A percentile compares a stretch with the other conserved stretches of the same genome.
Conservation (phyloP, 2,113 vertebrate species). For the Mugil cephalus region DNA sequence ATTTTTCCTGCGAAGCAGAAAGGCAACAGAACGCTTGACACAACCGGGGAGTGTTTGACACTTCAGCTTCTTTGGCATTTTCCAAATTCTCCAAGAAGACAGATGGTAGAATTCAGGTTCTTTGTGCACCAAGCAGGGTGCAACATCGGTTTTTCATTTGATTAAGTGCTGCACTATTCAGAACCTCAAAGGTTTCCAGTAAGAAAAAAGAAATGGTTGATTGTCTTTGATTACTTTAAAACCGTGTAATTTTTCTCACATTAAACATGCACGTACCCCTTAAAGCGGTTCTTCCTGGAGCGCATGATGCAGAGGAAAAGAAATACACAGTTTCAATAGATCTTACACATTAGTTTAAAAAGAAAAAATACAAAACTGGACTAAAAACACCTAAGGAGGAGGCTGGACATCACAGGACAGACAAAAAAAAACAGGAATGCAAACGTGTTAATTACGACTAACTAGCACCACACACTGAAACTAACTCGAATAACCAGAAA, state of each 20-base stretch:
- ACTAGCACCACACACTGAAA: neutral
- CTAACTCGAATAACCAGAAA: neutral
- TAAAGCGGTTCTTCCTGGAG: slow-evolving; percentile 81
- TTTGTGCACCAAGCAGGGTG: no score
- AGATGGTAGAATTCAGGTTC: neutral
- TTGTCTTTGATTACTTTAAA: no score
- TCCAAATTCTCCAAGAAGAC: neutral
- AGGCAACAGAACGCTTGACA: slow-evolving; percentile 22
- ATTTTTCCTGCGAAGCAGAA: slow-evolving; percentile 83
- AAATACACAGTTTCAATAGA: neutral
- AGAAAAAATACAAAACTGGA: neutral
- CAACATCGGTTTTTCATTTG: no score
- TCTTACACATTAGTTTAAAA: neutral
- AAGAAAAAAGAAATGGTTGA: no score
- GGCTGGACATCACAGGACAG: neutral
- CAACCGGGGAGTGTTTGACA: slow-evolving; percentile 9
- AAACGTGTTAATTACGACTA: neutral
- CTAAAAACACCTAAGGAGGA: neutral
- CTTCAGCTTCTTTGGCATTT: slow-evolving; percentile 1
- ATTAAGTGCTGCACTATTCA: no score
- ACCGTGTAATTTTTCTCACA: slow-evolving; percentile 5
- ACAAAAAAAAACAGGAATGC: neutral
- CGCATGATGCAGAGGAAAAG: slow-evolving; percentile 60
- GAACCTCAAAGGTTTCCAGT: no score
- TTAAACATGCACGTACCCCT: slow-evolving; percentile 70